Percentiles rank a stretch among this genome's conserved stretches.
phyloP scores from a whole-genome alignment of 1,140 invertebrate species.

The Metopolophium dirhodum region DNA sequence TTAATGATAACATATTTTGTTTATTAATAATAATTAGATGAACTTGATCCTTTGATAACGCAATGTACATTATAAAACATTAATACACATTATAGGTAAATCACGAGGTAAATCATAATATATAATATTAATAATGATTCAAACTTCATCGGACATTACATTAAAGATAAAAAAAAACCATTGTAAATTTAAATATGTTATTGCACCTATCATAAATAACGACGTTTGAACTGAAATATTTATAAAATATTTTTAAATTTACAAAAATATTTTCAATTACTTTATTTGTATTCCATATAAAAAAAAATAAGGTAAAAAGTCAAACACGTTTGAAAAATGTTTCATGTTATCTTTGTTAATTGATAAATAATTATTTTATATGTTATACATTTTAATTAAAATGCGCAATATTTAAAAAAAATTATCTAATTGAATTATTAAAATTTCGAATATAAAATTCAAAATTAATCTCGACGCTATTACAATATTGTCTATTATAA shows the following conservation, averaged over 20 bases:
- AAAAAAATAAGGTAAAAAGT: background rate
- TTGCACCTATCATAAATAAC: background rate
- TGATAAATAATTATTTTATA: background rate
- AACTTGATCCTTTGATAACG: background rate
- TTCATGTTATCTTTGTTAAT: background rate
- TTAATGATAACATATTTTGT: background rate
- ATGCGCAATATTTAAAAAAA: background rate
- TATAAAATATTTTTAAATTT: background rate
- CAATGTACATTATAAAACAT: background rate
- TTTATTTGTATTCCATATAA: background rate
- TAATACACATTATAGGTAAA: no score
- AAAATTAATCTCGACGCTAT: background rate
- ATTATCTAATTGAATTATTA: background rate
- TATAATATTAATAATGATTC: background rate
- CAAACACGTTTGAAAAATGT: background rate
- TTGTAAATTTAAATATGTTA: background rate
- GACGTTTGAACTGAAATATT: background rate
- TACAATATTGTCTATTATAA: background rate
- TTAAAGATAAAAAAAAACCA: background rate
- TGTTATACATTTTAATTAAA: background rate
- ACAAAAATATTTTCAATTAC: background rate
- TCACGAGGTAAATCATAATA: no score
- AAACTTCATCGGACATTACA: background rate
- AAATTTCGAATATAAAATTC: background rate
- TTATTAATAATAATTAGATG: background rate